A percentile compares a stretch with the other conserved stretches of the same genome.
phyloP scores from a whole-genome alignment of 2,888 invertebrate species.

The Tanytarsus gracilentus region DNA sequence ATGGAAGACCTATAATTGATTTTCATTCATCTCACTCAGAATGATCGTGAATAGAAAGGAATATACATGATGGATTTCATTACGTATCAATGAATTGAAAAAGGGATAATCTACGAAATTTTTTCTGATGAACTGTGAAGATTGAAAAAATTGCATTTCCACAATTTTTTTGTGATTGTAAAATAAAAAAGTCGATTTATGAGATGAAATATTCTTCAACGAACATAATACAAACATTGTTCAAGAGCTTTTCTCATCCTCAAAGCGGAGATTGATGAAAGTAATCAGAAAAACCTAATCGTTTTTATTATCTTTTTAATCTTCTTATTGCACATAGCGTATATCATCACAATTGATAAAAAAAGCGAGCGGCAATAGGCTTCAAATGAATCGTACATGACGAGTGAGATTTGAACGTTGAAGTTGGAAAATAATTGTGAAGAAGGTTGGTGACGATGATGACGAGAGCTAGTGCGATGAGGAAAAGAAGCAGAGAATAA shows the following conservation, averaged over 20 bases:
- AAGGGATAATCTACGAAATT: constrained; percentile 16
- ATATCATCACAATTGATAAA: constrained; percentile 16
- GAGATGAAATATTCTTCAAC: not conserved
- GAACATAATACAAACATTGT: constrained; percentile 8
- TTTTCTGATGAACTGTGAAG: not conserved
- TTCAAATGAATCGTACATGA: too few species aligned
- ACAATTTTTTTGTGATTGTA: not conserved
- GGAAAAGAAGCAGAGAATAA: too few species aligned
- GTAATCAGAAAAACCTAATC: constrained; percentile 28
- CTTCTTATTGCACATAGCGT: constrained; percentile 23
- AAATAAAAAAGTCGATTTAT: not conserved
- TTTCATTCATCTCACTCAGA: constrained; percentile 10
- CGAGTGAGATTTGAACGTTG: too few species aligned
- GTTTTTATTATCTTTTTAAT: constrained; percentile 30
- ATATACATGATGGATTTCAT: constrained; percentile 20
- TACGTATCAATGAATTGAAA: constrained; percentile 12
- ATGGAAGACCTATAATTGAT: constrained; percentile 21
- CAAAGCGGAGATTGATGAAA: constrained; percentile 21
- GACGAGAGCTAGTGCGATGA: too few species aligned
- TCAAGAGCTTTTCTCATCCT: not conserved
- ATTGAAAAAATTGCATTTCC: constrained; percentile 13
- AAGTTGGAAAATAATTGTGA: too few species aligned
- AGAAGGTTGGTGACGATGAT: too few species aligned
- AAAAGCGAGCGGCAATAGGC: too few species aligned
- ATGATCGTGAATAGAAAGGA: not conserved